Evolutionary conservation across 2,797 vertebrate genomes (phyloP), one percentile per base, ranked within the genome.

Genomic region (Microctenopoma lineatum): DNA sequence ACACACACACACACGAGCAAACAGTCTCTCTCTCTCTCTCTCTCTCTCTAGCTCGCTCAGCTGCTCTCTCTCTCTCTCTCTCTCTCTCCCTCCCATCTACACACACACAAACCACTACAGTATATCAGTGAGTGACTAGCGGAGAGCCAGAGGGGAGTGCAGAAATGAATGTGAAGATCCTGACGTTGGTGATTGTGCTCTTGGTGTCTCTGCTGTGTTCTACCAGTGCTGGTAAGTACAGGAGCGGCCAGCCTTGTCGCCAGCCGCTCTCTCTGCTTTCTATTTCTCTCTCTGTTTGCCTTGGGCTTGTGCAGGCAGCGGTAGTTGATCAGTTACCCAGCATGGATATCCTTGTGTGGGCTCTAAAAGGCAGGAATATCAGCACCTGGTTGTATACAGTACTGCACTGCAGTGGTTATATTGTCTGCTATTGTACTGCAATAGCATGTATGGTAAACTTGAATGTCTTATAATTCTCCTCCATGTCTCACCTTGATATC

Each of bases 91-190:
- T 75, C 63, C 74, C 64, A 62, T 65, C 48, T 57, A 70, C 67
- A 77, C 73, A 77, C 73, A 93, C 90, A 92, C 89, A 93, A 92
- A 91, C 87, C 92, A 93, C 92, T 94, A 92, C 91, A 94, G 92
- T 94, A 93, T 92, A 94, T 93, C 94, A 93, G 92, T 90, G 90
- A 95, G 93, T 92, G 93, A 92, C 92, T 92, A 92, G 90, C 91
- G 80, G 91, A 89, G 89, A 92, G 89, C 91, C 90, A 89, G 92
- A 91, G 93, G 92, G 92, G 90, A 95, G 92, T 91, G 93, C 93
- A 94, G 94, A 95, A 94, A 95, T 95, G 94, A 95, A 95, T 94
- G 94, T 95, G 94, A 95, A 95, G 94, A 95, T 95, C 92, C 90
- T 95, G 93, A 95, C 93, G 92, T 90, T 95, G 94, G 93, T 93